phyloP scores from a whole-genome alignment of 2,113 vertebrate genomes.

The Mastomys natalensis region DNA sequence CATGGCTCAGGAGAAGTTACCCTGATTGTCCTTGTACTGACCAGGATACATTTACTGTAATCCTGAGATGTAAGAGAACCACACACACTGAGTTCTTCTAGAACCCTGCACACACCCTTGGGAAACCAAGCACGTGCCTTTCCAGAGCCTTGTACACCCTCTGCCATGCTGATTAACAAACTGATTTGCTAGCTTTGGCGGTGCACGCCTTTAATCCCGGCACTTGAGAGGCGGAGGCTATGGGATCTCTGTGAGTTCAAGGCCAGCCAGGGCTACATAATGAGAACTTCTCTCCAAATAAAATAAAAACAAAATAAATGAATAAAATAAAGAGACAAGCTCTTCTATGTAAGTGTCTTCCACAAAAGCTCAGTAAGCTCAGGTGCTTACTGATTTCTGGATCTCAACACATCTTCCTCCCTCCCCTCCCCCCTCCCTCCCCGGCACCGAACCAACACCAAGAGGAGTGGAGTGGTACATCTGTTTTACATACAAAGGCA shows the following conservation, averaged over 20 bases:
- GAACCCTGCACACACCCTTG: background rate
- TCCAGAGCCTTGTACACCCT: background rate
- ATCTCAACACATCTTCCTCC: background rate
- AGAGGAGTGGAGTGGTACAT: background rate
- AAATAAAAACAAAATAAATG: background rate
- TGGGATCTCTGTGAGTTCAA: background rate
- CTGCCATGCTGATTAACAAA: conserved; percentile 39
- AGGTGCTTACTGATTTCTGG: background rate
- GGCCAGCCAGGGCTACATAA: background rate
- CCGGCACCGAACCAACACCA: background rate
- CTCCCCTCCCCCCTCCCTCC: background rate
- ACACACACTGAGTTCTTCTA: background rate
- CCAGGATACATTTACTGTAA: background rate
- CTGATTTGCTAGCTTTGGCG: background rate
- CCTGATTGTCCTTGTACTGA: conserved; percentile 41
- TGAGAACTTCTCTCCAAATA: background rate
- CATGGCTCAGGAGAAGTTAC: conserved; percentile 2
- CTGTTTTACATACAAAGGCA: conserved; percentile 20
- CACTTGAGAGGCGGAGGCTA: background rate
- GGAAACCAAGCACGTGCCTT: background rate
- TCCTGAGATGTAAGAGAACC: conserved; percentile 29
- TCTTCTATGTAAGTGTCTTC: background rate
- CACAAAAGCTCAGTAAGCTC: background rate
- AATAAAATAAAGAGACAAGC: background rate
- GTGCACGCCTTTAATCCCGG: background rate